Evolutionary conservation across 2,888 invertebrate genomes (phyloP).

Genomic region (Machimus atricapillus): DNA sequence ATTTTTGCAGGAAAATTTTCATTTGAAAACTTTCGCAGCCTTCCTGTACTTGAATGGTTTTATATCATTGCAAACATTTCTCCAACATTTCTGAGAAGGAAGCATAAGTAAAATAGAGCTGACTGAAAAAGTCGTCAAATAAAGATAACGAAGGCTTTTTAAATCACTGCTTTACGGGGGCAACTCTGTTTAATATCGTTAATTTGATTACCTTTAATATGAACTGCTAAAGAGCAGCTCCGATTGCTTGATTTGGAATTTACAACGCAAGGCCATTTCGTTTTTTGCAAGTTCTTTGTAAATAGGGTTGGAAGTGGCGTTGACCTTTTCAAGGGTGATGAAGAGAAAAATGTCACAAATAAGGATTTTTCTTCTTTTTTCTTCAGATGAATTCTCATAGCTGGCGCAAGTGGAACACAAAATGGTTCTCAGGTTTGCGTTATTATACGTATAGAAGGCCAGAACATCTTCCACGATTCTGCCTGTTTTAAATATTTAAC

Average conservation of each 20-base stretch:
- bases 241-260: background rate
- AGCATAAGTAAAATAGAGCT: background rate
- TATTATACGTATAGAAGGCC: constrained; percentile 5
- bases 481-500: constrained; percentile 24
- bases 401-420: background rate
- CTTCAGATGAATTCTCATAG: background rate
- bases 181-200: background rate
- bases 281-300: background rate
- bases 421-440: background rate
- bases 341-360: background rate
- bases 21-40: background rate
- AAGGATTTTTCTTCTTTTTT: background rate
- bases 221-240: background rate
- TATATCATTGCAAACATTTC: background rate
- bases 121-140: background rate
- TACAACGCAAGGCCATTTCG: background rate
- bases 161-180: background rate
- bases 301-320: background rate
- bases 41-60: background rate
- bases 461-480: background rate
- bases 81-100: background rate
- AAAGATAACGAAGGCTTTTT: background rate
- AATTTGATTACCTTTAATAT: background rate
- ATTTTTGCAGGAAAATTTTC: background rate
- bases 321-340: background rate